Evolutionary conservation across 1,140 invertebrate species (phyloP), one percentile per base, ranked within the genome.

Genomic region (Neodiprion fabricii): DNA sequence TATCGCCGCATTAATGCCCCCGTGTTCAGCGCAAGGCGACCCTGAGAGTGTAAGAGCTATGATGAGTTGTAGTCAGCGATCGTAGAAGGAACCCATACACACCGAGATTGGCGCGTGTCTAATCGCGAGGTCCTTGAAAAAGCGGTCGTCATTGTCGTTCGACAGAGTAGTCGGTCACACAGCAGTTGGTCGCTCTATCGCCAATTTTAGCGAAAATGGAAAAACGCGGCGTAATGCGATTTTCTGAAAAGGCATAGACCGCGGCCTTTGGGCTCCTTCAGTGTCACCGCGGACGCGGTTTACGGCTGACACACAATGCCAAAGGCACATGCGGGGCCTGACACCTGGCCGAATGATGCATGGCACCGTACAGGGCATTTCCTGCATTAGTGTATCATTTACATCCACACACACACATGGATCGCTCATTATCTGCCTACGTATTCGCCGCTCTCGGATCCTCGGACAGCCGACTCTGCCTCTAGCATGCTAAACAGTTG

Each of bases 301-400:
- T 21, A 17, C 61, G 76, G 73, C 71, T 80, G 80, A 80, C 80
- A 40, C 28, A 75, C 78, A 80, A 77, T 78, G 80, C 77, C 72
- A 70, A 74, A 71, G 69, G 70, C 11, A 47, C 67, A 69, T 21
- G 12, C 12, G 21, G 67, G 50, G 49, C 14, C 73, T 72, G 79
- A 78, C 84, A 86, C 84, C 83, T 86, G 85, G 81, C 75, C 77
- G 77, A 76, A 81, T 84, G 85, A 85, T 86, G 83, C 82, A 85
- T 85, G 82, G 70, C 71, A 77, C 80, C 80, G 79, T 77, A 83
- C 71, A 74, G 70, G 75, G 80, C 75, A 80, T 82, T 87, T 86
- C 83, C 83, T 85, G 80, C 80, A 82, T 84, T 82, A 75, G 76
- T 81, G 79, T 83, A 84, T 85, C 81, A 83, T 84, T 84, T 84